Evolutionary conservation across 2,888 invertebrate species (phyloP), one percentile per base, ranked within the genome.

Genomic region (Automeris io): DNA sequence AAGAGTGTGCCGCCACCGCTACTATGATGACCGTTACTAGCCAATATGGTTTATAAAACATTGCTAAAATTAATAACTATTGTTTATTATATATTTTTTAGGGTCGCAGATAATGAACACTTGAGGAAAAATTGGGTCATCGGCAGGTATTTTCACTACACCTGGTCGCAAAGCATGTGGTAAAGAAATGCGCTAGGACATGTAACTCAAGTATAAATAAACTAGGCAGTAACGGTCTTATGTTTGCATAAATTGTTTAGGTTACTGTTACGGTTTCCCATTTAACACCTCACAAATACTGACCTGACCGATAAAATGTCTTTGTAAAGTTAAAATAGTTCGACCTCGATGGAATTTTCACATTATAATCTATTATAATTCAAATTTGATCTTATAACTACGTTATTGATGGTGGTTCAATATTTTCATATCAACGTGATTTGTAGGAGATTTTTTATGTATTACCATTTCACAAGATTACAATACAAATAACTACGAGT

Each of bases 221-320:
- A 62, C 69, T 80, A 46, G 66, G 64, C 59, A 49, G 57, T 85
- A 83, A 83, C 85, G 83, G 85, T 79, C 38, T 37, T 47, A 19
- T 80, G 61, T 83, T 81, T 81, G 74, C 61, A 57, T 38, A 69
- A 75, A 55, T 38, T 55, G 70, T 82, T 77, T 75, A 56, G 70
- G 68, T 47, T 70, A 5, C 16, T 29, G 66, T 61, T 66, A 82
- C 83, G 79, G 85, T 81, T 81, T 61, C 46, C 51, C 59, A 53
- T 50, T 85, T 85, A 83, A 74, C 81, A 49, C 45, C 40, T 48
- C n/a, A n/a, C n/a, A n/a, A 24, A 33, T 43, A 49, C 46, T 46
- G 51, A 57, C 47, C 57, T 43, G 55, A 21, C 54, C 55, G 47
- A 47, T 49, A 49, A 51, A 57, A 55, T 57, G 43, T 49, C 52